Evolutionary conservation across 2,888 invertebrate genomes (phyloP).

Genomic region (Volucella bombylans): DNA sequence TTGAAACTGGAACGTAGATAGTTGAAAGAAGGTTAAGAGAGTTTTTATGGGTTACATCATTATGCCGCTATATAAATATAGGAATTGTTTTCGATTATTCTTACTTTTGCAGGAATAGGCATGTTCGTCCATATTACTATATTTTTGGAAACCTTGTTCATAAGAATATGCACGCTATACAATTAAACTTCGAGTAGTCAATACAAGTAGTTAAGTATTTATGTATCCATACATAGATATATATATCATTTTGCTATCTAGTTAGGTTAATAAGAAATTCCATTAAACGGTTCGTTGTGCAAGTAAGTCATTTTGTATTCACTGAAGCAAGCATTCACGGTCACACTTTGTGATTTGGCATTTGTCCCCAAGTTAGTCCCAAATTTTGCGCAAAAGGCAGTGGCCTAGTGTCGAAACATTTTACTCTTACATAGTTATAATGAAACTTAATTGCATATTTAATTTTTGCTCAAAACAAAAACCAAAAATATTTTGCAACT

Average conservation of each 20-base stretch:
- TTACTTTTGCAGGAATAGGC: no score
- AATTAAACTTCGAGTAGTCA: no score
- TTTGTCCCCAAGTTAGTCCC: slow-evolving; percentile 64
- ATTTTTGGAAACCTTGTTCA: no score
- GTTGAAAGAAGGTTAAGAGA: no score
- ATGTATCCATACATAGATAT: slow-evolving; percentile 22
- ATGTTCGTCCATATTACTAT: no score
- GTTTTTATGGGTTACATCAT: no score
- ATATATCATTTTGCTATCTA: slow-evolving; percentile 29
- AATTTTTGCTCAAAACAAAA: slow-evolving; percentile 25
- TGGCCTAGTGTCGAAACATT: slow-evolving; percentile 16
- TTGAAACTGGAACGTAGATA: no score
- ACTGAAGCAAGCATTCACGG: slow-evolving; percentile 64
- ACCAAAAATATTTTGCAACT: slow-evolving; percentile 40
- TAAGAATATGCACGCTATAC: no score
- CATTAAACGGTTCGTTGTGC: slow-evolving; percentile 61
- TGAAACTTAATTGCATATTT: slow-evolving; percentile 53
- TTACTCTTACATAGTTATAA: slow-evolving; percentile 37
- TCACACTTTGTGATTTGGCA: slow-evolving; percentile 60
- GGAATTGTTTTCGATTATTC: no score
- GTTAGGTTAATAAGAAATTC: slow-evolving; percentile 34
- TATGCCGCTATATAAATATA: no score
- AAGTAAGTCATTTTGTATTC: slow-evolving; percentile 64
- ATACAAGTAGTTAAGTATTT: no score
- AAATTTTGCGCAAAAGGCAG: slow-evolving; percentile 42